Base-by-base conservation (phyloP, 2,888 invertebrate species). In the Ectobius pallidus region DNA sequence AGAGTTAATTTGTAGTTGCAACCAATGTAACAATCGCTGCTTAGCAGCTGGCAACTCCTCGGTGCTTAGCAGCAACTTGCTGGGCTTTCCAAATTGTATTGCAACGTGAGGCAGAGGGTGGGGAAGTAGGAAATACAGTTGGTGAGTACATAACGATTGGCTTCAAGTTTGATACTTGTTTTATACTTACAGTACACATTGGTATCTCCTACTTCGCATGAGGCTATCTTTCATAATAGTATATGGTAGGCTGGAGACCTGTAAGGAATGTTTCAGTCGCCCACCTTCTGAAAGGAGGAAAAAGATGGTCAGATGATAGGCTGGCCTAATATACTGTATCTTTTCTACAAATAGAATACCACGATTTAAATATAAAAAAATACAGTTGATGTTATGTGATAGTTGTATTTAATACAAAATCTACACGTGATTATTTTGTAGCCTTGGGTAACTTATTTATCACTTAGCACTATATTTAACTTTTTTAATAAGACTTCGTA, bases 401-500 rank as follows among this genome's bases (percentile, higher is more conserved):
- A 78, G 77, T 76, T 77, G 77, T 78, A 78, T 77, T 77, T 77
- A 78, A 77, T 78, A 77, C 78, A 77, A 77, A 78, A 77, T 78
- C 77, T 78, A 77, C 76, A 77, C 77, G 77, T 78, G 77, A 78
- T 78, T 78, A 77, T 77, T 77, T 78, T 77, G 77, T 77, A 78
- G 77, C 78, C 78, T 77, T 77, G 77, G 77, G 77, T 78, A 77
- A 77, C 77, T 77, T 78, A 77, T 78, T 77, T 77, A 76, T 78
- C 75, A 77, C 76, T 76, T 78, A 78, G 77, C 77, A 77, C 77
- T 78, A 74, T 76, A 78, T 77, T 76, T 75, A 77, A 76, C 75
- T 75, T 77, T 76, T 78, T 78, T 74, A 77, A 76, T 76, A 77
- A 77, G 74, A 77, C 75, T 78, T 78, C 76, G 75, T 77, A 75